Conservation (phyloP, 2,888 invertebrate species). For the Synergus laeviventris region DNA sequence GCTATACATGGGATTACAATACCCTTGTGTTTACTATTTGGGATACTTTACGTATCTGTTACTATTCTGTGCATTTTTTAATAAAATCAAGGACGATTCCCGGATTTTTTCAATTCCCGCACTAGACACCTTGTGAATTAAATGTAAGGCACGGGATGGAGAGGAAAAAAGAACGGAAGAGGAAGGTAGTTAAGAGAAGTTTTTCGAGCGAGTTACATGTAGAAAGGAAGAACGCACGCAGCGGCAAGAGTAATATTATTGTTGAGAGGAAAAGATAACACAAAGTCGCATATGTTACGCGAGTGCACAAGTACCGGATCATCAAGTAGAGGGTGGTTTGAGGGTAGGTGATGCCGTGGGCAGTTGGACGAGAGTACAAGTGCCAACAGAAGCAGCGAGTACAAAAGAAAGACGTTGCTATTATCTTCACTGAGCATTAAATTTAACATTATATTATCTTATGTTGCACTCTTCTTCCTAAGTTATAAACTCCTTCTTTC, state of each 20-base stretch:
- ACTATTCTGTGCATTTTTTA: too few species aligned
- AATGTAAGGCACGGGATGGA: constrained; percentile 34
- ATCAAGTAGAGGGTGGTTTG: constrained; percentile 7
- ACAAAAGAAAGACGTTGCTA: neutral
- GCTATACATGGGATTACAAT: too few species aligned
- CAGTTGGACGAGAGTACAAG: neutral
- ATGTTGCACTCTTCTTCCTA: neutral
- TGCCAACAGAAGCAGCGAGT: neutral
- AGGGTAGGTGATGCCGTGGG: neutral
- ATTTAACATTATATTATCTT: neutral
- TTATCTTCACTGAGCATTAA: neutral
- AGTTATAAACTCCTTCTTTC: neutral
- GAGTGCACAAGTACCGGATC: constrained; percentile 40
- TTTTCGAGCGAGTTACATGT: constrained; percentile 9
- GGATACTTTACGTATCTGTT: too few species aligned
- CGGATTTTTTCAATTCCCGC: too few species aligned
- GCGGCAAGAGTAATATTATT: constrained; percentile 68
- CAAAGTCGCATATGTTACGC: constrained; percentile 64
- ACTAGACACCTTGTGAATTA: constrained; percentile 28
- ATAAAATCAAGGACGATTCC: neutral
- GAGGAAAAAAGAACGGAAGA: neutral
- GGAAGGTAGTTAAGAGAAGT: constrained; percentile 9
- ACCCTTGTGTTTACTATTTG: too few species aligned
- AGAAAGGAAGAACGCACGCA: constrained; percentile 55
- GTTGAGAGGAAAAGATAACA: constrained; percentile 69